A percentile compares a stretch with the other conserved stretches of the same genome.
Conservation (phyloP, 1,140 invertebrate genomes). For the Globodera ellingtonae region DNA sequence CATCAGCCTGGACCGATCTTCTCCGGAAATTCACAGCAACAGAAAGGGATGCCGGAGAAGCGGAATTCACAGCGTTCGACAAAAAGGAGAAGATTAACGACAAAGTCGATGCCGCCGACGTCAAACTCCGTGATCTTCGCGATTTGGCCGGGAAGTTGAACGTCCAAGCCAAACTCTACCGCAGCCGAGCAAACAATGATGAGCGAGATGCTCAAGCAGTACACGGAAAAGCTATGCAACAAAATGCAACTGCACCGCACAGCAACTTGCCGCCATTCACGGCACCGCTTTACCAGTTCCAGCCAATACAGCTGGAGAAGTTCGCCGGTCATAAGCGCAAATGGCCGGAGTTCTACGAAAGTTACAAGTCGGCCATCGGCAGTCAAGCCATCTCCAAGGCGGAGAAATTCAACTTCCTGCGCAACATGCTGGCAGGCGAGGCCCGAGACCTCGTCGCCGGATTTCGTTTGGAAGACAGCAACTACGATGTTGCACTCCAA, state of each 20-base stretch:
- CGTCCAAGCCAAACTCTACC: not conserved
- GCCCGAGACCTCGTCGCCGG: not conserved
- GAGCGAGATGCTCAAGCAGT: not conserved
- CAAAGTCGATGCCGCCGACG: not conserved
- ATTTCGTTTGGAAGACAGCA: not conserved
- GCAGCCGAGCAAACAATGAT: not conserved
- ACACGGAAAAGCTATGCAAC: not conserved
- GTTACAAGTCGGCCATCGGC: not conserved
- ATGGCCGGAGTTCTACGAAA: not conserved
- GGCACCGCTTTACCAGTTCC: not conserved
- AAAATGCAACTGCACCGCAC: not conserved
- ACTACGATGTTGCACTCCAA: not conserved
- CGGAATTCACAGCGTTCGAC: not conserved
- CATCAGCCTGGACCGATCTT: not conserved
- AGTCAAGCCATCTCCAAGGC: not conserved
- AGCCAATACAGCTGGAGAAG: not conserved
- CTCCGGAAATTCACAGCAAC: not conserved
- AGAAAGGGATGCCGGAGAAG: not conserved
- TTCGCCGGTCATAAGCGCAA: not conserved
- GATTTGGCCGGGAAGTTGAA: not conserved
- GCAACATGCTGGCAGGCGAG: not conserved
- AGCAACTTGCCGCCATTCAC: not conserved
- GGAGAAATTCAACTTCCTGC: not conserved
- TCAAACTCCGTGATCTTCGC: not conserved
- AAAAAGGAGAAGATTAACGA: not conserved